Evolutionary conservation across 2,888 invertebrate species (phyloP).

Genomic region (Agonum fuliginosum): DNA sequence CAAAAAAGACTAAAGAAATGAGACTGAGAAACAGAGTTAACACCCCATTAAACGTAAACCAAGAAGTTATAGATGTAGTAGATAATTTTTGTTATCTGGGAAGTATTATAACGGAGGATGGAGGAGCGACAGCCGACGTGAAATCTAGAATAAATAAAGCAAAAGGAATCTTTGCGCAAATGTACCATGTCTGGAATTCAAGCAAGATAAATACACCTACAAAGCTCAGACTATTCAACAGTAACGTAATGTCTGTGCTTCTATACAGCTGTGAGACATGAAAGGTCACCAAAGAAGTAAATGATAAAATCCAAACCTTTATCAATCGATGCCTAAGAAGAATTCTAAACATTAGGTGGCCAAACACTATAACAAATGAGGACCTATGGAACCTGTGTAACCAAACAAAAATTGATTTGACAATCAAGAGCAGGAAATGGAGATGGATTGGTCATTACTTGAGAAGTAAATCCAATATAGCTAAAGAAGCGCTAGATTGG

Average conservation of each 20-base stretch:
- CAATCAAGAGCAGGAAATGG: conserved; percentile 3
- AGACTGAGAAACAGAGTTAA: too few relatives aligned
- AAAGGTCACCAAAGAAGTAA: too few relatives aligned
- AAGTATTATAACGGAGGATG: conserved; percentile 10
- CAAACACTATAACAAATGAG: too few relatives aligned
- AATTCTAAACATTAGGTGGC: too few relatives aligned
- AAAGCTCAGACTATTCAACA: conserved; percentile 4
- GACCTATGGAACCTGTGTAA: conserved; percentile 4
- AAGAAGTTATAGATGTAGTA: too few relatives aligned
- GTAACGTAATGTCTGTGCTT: too few relatives aligned
- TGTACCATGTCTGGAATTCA: background rate
- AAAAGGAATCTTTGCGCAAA: conserved; percentile 1
- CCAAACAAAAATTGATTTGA: background rate
- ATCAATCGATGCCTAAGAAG: too few relatives aligned
- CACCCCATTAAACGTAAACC: too few relatives aligned
- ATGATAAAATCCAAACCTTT: too few relatives aligned
- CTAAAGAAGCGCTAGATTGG: conserved; percentile 5
- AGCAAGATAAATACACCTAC: background rate
- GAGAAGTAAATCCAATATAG: background rate
- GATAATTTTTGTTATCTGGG: background rate
- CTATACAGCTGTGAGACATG: too few relatives aligned
- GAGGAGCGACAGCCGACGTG: conserved; percentile 7
- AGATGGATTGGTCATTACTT: background rate
- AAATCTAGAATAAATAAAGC: conserved; percentile 1
- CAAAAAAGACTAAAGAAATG: background rate